Base-by-base conservation (phyloP, 2,888 invertebrate genomes). In the Xylophagus ater region DNA sequence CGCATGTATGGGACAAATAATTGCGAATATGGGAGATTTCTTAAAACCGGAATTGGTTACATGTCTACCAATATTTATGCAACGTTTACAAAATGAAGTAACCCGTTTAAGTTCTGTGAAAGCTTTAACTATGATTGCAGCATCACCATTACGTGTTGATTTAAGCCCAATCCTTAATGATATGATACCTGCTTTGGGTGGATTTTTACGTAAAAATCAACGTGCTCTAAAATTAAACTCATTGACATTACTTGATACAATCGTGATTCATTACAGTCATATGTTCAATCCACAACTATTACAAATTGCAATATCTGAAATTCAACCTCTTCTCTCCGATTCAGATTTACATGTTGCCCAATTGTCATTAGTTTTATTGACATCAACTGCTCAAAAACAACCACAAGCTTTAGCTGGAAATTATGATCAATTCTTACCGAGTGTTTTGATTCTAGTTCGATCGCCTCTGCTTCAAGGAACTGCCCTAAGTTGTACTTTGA, bases 271-370 rank as follows among this genome's bases (percentile, higher is more conserved):
- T 58, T 93, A 93, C 60, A 82, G 85, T 25, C 58, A 63, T 41
- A 62, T 59, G 43, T 64, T 73, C 38, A 66, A 73, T 40, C 74
- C 82, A 15, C 78, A 81, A 51, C 70, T 92, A 47, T 66, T 93
- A 36, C 68, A 69, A 46, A 59, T 51, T 6, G 83, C 92, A 33
- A 78, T 93, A 54, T 72, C 78, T 40, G 96, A 97, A 66, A 73
- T 96, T 53, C 90, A 93, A 8, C 81, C 89, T 9, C 69, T 98
- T 36, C 74, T 98, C 47, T 86, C 81, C 54, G 98, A 98, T 66
- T 76, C 85, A 29, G 98, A 98, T 69, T 71, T 99, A 46, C 94
- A 97, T 65, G 92, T 98, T 51, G 92, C 96, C 33, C 96, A 96
- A 68, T 75, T 87, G 53, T 87, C 89, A 17, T 70, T 93, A 43